Conservation (phyloP, 2,888 invertebrate species). For the Ichneumoninae sp. region DNA sequence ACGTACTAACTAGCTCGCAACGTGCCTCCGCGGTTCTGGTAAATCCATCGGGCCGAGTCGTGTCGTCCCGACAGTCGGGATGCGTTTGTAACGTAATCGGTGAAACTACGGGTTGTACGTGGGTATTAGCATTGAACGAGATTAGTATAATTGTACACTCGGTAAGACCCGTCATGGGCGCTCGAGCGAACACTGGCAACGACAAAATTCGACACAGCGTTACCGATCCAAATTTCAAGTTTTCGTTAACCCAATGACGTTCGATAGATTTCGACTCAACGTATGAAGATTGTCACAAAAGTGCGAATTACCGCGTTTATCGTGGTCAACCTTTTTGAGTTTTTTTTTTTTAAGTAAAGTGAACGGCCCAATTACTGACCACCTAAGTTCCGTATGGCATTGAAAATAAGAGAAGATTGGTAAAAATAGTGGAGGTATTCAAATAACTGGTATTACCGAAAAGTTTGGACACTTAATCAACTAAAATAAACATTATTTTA, state of each 20-base stretch:
- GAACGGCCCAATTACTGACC: no score
- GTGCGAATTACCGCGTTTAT: neutral
- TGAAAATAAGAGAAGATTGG: no score
- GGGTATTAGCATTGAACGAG: conserved; percentile 13
- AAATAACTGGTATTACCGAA: no score
- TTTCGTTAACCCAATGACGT: neutral
- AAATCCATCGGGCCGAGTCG: conserved; percentile 57
- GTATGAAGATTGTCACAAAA: neutral
- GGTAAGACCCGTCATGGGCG: neutral
- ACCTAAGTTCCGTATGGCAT: no score
- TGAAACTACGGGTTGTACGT: conserved; percentile 28
- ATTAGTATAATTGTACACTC: conserved; percentile 30
- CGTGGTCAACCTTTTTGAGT: no score
- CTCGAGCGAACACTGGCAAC: neutral
- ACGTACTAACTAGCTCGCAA: conserved; percentile 56
- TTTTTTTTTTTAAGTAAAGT: neutral
- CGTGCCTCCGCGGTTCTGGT: conserved; percentile 48
- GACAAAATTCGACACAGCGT: neutral
- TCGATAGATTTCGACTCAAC: neutral
- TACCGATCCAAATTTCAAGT: neutral
- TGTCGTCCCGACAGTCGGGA: conserved; percentile 46
- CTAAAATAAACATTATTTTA: no score
- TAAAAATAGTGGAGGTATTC: no score
- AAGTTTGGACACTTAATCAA: no score
- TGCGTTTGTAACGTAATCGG: conserved; percentile 50